Evolutionary conservation across 2,888 invertebrate genomes (phyloP), one percentile per base, ranked within the genome.

Genomic region (Polydrusus pterygomalis): DNA sequence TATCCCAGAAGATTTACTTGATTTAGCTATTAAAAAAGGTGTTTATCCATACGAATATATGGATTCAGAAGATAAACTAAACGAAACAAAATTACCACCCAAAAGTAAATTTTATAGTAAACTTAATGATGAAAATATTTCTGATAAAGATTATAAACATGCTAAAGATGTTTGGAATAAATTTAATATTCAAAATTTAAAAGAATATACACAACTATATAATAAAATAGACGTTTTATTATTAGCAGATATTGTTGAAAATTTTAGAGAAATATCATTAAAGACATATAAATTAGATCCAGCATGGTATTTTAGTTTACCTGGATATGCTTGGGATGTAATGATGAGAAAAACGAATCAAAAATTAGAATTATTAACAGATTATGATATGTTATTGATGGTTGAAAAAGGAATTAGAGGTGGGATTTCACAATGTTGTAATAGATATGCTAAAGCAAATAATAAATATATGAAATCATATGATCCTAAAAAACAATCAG

Each of bases 381-480:
- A 77, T 51, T 20, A 54, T 17, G 77, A 77, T 63, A 76, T 69
- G 65, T 30, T 75, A 45, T 40, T 56, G 38, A 67, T 73, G 51
- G 30, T 73, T 17, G 67, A 73, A 56, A 25, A 34, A 9, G 73
- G 73, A 13, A 73, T 72, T 40, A 51, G 65, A 30, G 58, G 67
- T 6, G 56, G 73, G 10, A 25, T 38, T 73, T 38, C 38, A 64
- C 51, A 49, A 63, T 47, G 47, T 13, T 71, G 71, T 71, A 64
- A 30, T 30, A 43, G 25, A 10, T n/a, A 47, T 20, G 64, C 25
- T 30, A 11, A 13, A 30, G 71, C 71, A 34, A 71, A 64, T 45
- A 71, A 65, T 64, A 20, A 38, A 60, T 60, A 63, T 45, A n/a
- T 62, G 11, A 18, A 43, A 15, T 15, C 17, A 13, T 62, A 70